A percentile compares a stretch with the other conserved stretches of the same genome.
These are phyloP conservation scores for Drosophila nigromelanica DNA, from an alignment of 1,140 invertebrate genomes.

Conservation along the genomic window DNA sequence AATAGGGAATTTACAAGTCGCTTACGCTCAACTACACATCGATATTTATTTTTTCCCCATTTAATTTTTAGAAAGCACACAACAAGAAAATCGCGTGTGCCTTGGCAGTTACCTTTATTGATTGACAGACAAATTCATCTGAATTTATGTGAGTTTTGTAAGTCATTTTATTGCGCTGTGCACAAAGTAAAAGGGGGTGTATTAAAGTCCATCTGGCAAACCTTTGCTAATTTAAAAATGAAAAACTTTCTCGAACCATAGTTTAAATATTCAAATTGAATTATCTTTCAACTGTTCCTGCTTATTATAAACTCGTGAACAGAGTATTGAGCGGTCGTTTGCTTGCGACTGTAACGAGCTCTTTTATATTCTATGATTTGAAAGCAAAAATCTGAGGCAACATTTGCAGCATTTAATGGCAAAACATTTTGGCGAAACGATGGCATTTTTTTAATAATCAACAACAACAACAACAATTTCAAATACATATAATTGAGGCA, in stretches of 20 bases:
- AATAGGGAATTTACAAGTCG: not conserved
- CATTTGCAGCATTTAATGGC: constrained; percentile 28
- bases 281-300: not conserved
- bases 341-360: not conserved
- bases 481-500: constrained; percentile 63
- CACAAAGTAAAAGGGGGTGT: not conserved
- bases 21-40: too few relatives aligned
- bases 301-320: not conserved
- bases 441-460: constrained; percentile 75
- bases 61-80: constrained; percentile 22
- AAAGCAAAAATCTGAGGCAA: constrained; percentile 25
- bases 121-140: constrained; percentile 46
- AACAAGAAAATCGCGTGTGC: constrained; percentile 12
- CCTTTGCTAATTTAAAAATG: too few relatives aligned
- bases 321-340: not conserved
- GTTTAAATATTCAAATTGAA: too few relatives aligned
- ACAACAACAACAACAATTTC: constrained; percentile 47
- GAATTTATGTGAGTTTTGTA: constrained; percentile 25
- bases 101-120: constrained; percentile 40
- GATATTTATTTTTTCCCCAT: not conserved
- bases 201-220: not conserved
- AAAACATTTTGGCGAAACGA: constrained; percentile 59
- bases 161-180: not conserved
- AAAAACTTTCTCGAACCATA: too few relatives aligned
- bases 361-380: constrained; percentile 21